Base-by-base conservation (phyloP, 2,888 invertebrate genomes). In the Lochmaea capreae region DNA sequence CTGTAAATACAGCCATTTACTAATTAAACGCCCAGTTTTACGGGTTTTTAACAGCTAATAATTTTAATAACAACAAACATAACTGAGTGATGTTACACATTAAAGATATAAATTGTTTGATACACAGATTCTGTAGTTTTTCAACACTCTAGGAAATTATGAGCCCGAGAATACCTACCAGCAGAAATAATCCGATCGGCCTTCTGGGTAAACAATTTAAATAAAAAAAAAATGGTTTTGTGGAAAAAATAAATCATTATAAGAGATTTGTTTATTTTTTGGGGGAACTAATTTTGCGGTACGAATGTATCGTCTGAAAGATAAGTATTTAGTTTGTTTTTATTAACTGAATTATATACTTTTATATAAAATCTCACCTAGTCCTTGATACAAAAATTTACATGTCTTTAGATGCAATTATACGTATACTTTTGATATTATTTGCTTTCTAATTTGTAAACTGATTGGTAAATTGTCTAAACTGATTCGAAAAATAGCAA, bases 41-140 rank as follows among this genome's bases (percentile, higher is more conserved):
- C 59, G 43, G 57, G 65, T 70, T 75, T 75, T 74, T 71, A 72
- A 69, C 75, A 75, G 75, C 75, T 72, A 75, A 75, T 75, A 75
- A 75, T 71, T 61, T 54, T 72, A 72, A 68, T 65, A 67, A 74
- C 71, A 74, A 74, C 68, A 74, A 74, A 74, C 74, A 75, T 65
- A 5, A 33, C n/a, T 68, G 68, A 72, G 67, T 69, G 75, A 75
- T 66, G 75, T 66, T 72, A 58, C 67, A 67, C 65, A 71, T 73
- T 68, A 73, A 73, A 63, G 73, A 68, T 26, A 54, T 57, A 62
- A 72, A 72, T 67, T 63, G 67, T 72, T 52, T 69, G 49, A 52
- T 49, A 43, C 65, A 69, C 59, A 68, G 46, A 63, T 68, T 65
- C 57, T n/a, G 16, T 46, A 43, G 42, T 65, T 68, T 74, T 71